A percentile compares a stretch with the other conserved stretches of the same genome.
phyloP scores from a whole-genome alignment of 2,797 vertebrate species.

The Pachyuromys duprasi region DNA sequence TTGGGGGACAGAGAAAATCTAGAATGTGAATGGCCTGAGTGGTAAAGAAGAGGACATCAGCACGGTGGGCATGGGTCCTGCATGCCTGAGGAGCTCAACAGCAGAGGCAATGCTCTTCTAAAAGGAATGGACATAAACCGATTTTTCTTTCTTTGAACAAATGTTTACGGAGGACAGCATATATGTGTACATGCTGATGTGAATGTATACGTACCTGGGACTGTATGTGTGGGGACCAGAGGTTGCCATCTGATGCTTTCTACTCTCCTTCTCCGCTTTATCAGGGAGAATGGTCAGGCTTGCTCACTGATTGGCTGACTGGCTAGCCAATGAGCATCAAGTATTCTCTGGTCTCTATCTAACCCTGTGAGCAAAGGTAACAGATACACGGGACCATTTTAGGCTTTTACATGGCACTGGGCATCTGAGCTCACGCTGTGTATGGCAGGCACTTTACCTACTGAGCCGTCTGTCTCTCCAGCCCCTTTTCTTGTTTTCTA shows the following conservation, averaged over 20 bases:
- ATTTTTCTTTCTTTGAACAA: not conserved
- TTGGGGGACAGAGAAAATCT: not conserved
- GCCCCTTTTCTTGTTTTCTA: not conserved
- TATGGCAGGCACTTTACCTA: too few species aligned
- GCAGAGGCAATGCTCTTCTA: not conserved
- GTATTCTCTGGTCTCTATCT: not conserved
- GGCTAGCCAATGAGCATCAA: not conserved
- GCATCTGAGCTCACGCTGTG: not conserved
- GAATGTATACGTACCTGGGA: not conserved
- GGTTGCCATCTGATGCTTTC: not conserved
- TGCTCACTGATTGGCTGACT: not conserved
- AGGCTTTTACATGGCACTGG: too few species aligned
- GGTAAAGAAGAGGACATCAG: not conserved
- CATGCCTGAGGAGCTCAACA: accelerated
- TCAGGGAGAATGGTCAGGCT: too few species aligned
- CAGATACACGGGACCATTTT: not conserved
- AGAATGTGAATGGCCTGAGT: not conserved
- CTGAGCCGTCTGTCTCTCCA: not conserved
- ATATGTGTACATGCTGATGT: not conserved
- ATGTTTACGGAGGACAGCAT: not conserved
- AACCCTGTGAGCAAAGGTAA: not conserved
- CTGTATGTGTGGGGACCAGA: not conserved
- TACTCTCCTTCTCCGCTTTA: not conserved
- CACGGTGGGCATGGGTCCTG: not conserved
- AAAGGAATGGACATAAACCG: not conserved